Base-by-base conservation (phyloP, 2,797 vertebrate genomes). In the Cetoscarus ocellatus region DNA sequence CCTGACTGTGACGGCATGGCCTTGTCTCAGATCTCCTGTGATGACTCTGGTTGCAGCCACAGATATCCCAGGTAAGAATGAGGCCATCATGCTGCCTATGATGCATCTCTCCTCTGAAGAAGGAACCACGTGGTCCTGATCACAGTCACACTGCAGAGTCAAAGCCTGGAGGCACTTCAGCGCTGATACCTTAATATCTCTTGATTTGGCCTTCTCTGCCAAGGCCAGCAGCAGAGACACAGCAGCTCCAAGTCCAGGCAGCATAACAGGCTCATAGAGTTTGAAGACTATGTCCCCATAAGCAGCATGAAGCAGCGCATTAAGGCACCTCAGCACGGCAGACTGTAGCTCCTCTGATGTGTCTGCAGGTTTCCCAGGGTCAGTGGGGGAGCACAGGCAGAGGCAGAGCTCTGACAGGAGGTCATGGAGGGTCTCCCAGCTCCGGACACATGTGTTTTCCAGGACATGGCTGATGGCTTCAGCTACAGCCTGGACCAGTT, bases 21-120 rank as follows among this genome's bases (percentile, higher is more conserved):
- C 97, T 85, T 98, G 97, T 74, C 96, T 97, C 61, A 95, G 70
- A 60, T 99, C 97, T 67, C 95, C 97, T 0, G 95, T 93, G 50
- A 98, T 94, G 53, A 98, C 80, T 65, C 94, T 94, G 44, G 95
- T 87, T 47, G 96, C 78, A 0, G 93, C 45, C 1, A 89, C 88
- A 18, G 95, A 95, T 72, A 98, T 91, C 27, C 98, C 98, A 0
- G 98, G 98, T 76, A 99, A 78, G 81, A 98, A 98, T 1, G 96
- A 96, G n/a, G 97, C 97, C 85, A 98, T 90, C 13, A 95, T 76
- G 51, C 90, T 87, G 43, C 97, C 96, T 0, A 96, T 83, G 6
- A 64, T 67, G 59, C 70, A 62, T 2, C 45, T 84, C 72, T 96
- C 95, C 9, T 88, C 80, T n/a, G 84, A 74, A 0, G 87, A 86